Evolutionary conservation across 2,888 invertebrate species (phyloP), one percentile per base, ranked within the genome.

Genomic region (Eupithecia tripunctaria): DNA sequence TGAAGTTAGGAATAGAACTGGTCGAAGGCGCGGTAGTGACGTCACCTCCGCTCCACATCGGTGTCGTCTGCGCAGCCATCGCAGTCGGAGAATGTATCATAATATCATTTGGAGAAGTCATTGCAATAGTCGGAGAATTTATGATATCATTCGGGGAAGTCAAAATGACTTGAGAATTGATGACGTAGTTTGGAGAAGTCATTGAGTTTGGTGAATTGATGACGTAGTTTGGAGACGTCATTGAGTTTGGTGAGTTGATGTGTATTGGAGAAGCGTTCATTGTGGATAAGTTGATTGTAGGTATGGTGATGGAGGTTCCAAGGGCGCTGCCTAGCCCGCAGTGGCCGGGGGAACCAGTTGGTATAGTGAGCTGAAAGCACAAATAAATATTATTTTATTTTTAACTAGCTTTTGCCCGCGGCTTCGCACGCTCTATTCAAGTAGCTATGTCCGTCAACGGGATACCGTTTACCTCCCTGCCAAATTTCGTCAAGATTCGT

Each of bases 301-400:
- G 63, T 18, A 69, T 51, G 27, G 67, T 67, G 18, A 70, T 62
- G 0, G 68, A 72, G 6, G 73, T 74, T 38, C 75, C 76, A 59
- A 81, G 74, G 0, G 87, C 87, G 41, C 75, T 83, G 5, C 77
- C 85, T n/a, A 88, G 74, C 4, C 83, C 86, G 38, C 85, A 86
- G n/a, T 84, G 81, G 51, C 76, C 76, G 0, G 82, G 78, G 2
- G 82, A 80, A 65, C 43, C 18, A 75, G 65, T 70, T 27, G 74
- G 70, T 36, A 81, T 60, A 64, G 81, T 77, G 27, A 75, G 51
- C 77, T 79, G 64, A 68, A 70, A 73, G 41, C 18, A 64, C 41
- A 18, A n/a, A n/a, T n/a, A n/a, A n/a, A 32, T 32, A 32, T 1
- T 32, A n/a, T n/a, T n/a, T n/a, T n/a, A n/a, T n/a, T n/a, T n/a